Evolutionary conservation across 2,888 invertebrate species (phyloP), one percentile per base, ranked within the genome.

Genomic region (Julus scandinavius): DNA sequence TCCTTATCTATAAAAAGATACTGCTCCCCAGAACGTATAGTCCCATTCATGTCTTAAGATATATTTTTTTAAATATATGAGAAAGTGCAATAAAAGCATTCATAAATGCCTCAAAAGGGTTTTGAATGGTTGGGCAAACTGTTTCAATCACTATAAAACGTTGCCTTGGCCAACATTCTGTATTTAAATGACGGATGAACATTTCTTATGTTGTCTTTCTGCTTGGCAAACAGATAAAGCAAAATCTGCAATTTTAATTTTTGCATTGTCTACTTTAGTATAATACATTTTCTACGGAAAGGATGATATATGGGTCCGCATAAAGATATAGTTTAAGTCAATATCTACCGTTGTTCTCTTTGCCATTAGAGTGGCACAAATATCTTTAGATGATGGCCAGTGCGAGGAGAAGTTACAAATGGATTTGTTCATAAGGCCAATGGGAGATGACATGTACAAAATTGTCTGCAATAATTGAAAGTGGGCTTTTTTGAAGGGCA

Each of bases 61-160:
- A 72, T n/a, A 6, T 72, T 72, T 63, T 72, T 72, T 72, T 58
- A 58, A 72, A 72, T 72, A 72, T 72, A 29, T 72, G 63, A 72
- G 63, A 72, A 72, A 72, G 29, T 72, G 63, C 20, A 72, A 72
- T 72, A 72, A 72, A 72, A 72, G 63, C 63, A 72, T 72, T 72
- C 63, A 72, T 72, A 72, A 72, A 72, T 72, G 63, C 29, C 20
- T 72, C 63, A n/a, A 72, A 29, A 72, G 63, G 63, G 63, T 5
- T 72, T 6, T 5, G 63, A 72, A 72, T 20, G 63, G 63, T n/a
- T 72, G 5, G 20, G 20, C 63, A 72, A 72, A 20, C 63, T 20
- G 63, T 72, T 72, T 72, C 20, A 72, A 72, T 72, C 63, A 72
- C 63, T 29, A 72, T 72, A 72, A 72, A 72, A 72, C 20, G 63